Evolutionary conservation across 64 coral and sea anemone genomes (phyloP), one percentile per base, ranked within the genome.

Genomic region (Acropora yongei): DNA sequence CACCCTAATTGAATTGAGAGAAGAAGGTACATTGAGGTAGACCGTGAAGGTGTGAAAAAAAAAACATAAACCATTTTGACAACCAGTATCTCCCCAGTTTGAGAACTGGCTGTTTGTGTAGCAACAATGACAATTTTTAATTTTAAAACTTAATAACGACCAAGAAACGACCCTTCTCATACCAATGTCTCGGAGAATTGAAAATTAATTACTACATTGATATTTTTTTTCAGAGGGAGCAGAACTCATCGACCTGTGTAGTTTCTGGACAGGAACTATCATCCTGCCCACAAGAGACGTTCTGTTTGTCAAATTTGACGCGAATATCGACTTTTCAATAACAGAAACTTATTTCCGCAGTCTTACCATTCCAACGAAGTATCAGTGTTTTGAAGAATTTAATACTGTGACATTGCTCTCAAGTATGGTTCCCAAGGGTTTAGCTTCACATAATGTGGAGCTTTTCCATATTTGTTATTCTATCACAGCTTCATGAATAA

Each of bases 211-310:
- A 30, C 40, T 46, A 30, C 19, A 40, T 44, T 63, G 67, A 69
- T 57, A 12, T 63, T 66, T 57, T 69, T 85, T 85, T 43, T 85
- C 43, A 85, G 82, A 85, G 41, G 82, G 82, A 44, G 63, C 82
- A 16, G 7, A 85, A 39, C 14, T 85, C 1, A 18, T 40, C 43
- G 82, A 85, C 41, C 84, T 87, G 9, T 14, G 13, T 10, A 14
- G 46, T 45, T 87, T 87, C 18, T 87, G 84, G 67, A 87, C 84
- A 8, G 84, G 66, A 44, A 75, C 30, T 39, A 75, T 44, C 7
- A 75, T 39, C 9, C 42, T 75, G 9, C 73, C 73, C 3, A 2
- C 73, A 75, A 45, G 73, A 75, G 39, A 39, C 69, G 69, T 39
- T 19, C 2, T 72, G 69, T 4, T 72, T 7, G 39, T 72, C 39